Percentiles rank a stretch among this genome's conserved stretches.
Conservation (phyloP, 2,888 invertebrate genomes). For the Drosophila neonasuta region DNA sequence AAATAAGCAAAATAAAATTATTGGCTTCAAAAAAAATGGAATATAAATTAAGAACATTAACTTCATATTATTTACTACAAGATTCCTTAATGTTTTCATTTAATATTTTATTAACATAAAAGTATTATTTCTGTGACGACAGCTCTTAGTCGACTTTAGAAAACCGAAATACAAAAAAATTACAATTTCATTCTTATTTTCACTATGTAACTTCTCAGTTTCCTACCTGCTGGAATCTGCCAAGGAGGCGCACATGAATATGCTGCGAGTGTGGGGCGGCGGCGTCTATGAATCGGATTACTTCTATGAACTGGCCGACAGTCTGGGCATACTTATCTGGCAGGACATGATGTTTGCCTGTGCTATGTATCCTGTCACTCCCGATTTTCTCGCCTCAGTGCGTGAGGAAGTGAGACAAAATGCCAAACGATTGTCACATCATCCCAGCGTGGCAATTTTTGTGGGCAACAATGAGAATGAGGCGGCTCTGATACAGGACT, state of each 20-base stretch:
- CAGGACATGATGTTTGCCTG: slow-evolving; percentile 99
- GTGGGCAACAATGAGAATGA: slow-evolving; percentile 99
- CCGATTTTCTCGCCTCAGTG: slow-evolving; percentile 88
- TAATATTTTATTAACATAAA: too few species aligned
- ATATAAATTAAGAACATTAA: too few species aligned
- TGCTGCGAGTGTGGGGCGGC: slow-evolving; percentile 99
- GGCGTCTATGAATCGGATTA: slow-evolving; percentile 95
- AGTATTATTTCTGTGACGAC: too few species aligned
- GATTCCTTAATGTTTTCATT: too few species aligned
- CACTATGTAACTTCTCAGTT: slow-evolving; percentile 81
- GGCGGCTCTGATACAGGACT: slow-evolving; percentile 91
- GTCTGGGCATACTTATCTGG: slow-evolving; percentile 96
- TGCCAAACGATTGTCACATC: slow-evolving; percentile 90
- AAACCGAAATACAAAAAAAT: too few species aligned
- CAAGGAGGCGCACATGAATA: slow-evolving; percentile 92
- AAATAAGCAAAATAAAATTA: too few species aligned
- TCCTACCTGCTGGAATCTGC: slow-evolving; percentile 87
- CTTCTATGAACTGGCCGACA: slow-evolving; percentile 94
- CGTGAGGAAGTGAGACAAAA: slow-evolving; percentile 90
- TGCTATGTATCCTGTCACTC: slow-evolving; percentile 93
- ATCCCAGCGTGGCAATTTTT: slow-evolving; percentile 94
- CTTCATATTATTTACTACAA: too few species aligned
- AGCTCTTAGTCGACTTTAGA: too few species aligned
- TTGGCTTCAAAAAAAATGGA: too few species aligned
- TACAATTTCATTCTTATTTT: too few species aligned